Percentiles rank a stretch among this genome's conserved stretches.
Evolutionary conservation across 1,140 invertebrate species (phyloP).

Genomic region (Eueides isabella): DNA sequence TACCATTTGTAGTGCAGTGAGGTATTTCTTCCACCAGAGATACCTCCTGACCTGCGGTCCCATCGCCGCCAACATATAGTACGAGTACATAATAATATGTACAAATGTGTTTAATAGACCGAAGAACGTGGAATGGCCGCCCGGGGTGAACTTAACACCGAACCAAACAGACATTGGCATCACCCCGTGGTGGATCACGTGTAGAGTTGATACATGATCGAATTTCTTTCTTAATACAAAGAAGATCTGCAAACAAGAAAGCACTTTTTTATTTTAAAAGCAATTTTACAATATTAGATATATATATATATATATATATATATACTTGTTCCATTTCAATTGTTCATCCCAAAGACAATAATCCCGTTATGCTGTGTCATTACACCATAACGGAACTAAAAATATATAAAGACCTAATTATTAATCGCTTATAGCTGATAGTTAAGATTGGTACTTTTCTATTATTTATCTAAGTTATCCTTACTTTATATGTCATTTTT

Average conservation of each 20-base stretch:
- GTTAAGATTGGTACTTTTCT: too few species aligned
- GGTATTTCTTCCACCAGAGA: slow-evolving; percentile 96
- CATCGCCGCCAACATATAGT: slow-evolving; percentile 93
- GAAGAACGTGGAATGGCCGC: slow-evolving; percentile 93
- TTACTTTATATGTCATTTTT: too few species aligned
- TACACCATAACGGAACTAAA: too few species aligned
- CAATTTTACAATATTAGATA: too few species aligned
- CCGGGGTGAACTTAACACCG: slow-evolving; percentile 96
- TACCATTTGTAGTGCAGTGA: slow-evolving; percentile 93
- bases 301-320: too few species aligned
- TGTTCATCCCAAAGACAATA: too few species aligned
- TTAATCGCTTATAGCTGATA: too few species aligned
- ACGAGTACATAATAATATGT: slow-evolving; percentile 93
- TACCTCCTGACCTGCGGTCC: slow-evolving; percentile 92
- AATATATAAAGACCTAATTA: too few species aligned
- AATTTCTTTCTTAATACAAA: slow-evolving; percentile 97
- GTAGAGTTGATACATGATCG: slow-evolving; percentile 94
- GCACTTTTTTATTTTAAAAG: neutral
- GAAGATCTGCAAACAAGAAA: slow-evolving; percentile 87
- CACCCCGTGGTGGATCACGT: slow-evolving; percentile 97
- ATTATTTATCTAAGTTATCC: too few species aligned
- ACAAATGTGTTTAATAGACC: slow-evolving; percentile 94
- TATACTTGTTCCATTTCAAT: too few species aligned
- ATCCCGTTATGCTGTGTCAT: too few species aligned
- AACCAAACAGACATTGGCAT: slow-evolving; percentile 99